Evolutionary conservation across 2,797 vertebrate species (phyloP).

Genomic region (Florisuga fusca): DNA sequence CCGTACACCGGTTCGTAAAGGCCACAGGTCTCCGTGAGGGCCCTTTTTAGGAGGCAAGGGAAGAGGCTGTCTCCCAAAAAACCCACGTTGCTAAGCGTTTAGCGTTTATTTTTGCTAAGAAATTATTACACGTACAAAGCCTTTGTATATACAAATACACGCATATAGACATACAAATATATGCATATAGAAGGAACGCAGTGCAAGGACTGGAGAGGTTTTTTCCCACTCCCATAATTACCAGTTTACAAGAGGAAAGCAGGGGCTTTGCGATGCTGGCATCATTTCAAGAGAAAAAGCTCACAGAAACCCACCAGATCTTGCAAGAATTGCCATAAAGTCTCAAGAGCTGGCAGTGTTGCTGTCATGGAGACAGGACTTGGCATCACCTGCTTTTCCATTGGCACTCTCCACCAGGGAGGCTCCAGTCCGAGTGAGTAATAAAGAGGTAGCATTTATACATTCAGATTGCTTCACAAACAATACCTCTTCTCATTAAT

Average conservation of each 20-base stretch:
- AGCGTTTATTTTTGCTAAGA: neutral
- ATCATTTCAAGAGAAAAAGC: neutral
- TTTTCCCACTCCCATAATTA: neutral
- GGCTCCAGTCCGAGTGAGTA: neutral
- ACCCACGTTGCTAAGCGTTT: too few species aligned
- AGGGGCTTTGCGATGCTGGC: neutral
- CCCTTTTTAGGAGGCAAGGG: too few species aligned
- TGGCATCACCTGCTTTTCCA: neutral
- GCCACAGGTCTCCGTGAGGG: neutral
- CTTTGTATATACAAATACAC: too few species aligned
- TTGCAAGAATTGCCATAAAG: neutral
- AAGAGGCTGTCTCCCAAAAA: neutral
- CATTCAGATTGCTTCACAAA: neutral
- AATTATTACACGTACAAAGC: neutral
- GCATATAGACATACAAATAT: too few species aligned
- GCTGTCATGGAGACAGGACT: neutral
- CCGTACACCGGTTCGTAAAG: too few species aligned
- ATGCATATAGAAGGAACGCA: rapidly evolving
- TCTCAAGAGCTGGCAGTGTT: neutral
- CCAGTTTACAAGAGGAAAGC: neutral
- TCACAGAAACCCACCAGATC: neutral
- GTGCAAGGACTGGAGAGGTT: neutral
- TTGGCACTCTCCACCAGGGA: neutral
- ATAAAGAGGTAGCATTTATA: neutral
- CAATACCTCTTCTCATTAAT: neutral